Evolutionary conservation across 2,888 invertebrate genomes (phyloP), one percentile per base, ranked within the genome.

Genomic region (Proisotoma minuta): DNA sequence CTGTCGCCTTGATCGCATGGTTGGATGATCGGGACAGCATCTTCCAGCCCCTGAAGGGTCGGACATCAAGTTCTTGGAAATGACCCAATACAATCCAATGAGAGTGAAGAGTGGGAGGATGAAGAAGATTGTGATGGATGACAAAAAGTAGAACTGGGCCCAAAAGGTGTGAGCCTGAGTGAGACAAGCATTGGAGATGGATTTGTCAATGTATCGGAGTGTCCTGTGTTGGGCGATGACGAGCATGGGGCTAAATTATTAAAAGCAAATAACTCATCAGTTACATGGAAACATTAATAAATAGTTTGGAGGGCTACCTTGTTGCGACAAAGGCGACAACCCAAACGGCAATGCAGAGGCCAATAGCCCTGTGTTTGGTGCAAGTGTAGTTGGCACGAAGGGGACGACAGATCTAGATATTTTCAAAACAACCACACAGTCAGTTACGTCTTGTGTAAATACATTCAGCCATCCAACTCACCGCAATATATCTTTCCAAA

Each of bases 21-120:
- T 74, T n/a, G 75, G 74, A 63, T 75, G 70, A 26, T 70, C 72
- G 29, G 65, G 66, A 58, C 68, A 66, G 56, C 70, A 70, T 39
- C 72, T 65, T 22, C 69, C 66, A 28, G 66, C 62, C 48, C 67
- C 67, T 23, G 70, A 83, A 0, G 89, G 88, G 75, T 87, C 87
- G 53, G 87, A 85, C 86, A 92, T 87, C 66, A 93, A 81, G 76
- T 91, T 89, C 73, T 86, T 85, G 23, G 91, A 90, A 72, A 93
- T 93, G 72, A 91, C 84, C 66, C 88, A 86, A 80, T 94, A 95
- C 27, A 94, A 81, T 26, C 87, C 83, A 22, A 92, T 82, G 20
- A 95, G 83, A 43, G 93, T 85, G 66, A 86, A 83, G 56, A 93
- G 82, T 0, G 94, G 94, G 48, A 92, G 77, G 74, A 89, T 84